A percentile compares a stretch with the other conserved stretches of the same genome.
These are phyloP conservation scores for Dendrolimus houi DNA, from an alignment of 2,888 invertebrate genomes.

Conservation along the genomic window DNA sequence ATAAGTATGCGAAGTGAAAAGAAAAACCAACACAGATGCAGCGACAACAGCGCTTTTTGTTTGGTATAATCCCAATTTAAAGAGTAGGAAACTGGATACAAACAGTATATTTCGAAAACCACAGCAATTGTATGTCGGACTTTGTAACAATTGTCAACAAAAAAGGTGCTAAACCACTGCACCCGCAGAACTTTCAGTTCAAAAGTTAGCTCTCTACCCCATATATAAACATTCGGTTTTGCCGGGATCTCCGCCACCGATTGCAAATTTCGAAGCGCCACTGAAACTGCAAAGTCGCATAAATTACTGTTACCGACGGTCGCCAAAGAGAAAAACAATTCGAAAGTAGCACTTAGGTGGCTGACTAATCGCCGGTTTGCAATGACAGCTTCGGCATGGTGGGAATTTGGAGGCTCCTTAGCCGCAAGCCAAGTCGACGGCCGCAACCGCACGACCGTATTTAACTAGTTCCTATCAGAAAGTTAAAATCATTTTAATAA, in stretches of 20 bases:
- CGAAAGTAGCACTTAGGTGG: slow-evolving; percentile 70
- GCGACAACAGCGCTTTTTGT: no score
- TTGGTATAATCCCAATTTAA: no score
- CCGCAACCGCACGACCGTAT: slow-evolving; percentile 16
- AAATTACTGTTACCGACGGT: slow-evolving; percentile 67
- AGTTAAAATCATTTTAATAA: no score
- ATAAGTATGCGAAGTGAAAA: no score
- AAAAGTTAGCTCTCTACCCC: slow-evolving; percentile 61
- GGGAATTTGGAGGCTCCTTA: slow-evolving; percentile 35
- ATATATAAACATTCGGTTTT: slow-evolving; percentile 76
- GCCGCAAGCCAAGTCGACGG: slow-evolving; percentile 41
- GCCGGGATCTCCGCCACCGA: slow-evolving; percentile 57
- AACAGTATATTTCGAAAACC: neutral
- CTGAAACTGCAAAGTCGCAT: slow-evolving; percentile 71
- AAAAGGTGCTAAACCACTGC: slow-evolving; percentile 54
- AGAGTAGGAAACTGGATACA: no score
- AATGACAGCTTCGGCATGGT: slow-evolving; percentile 53
- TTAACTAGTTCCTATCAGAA: no score
- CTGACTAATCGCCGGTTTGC: slow-evolving; percentile 67
- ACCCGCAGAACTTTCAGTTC: slow-evolving; percentile 61
- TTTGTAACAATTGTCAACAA: slow-evolving; percentile 43
- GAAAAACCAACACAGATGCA: no score
- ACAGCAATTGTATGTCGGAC: slow-evolving; percentile 27
- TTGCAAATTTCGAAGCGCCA: slow-evolving; percentile 65
- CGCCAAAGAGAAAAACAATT: slow-evolving; percentile 67